Conservation (phyloP, 2,113 vertebrate species). For the Myodes glareolus region DNA sequence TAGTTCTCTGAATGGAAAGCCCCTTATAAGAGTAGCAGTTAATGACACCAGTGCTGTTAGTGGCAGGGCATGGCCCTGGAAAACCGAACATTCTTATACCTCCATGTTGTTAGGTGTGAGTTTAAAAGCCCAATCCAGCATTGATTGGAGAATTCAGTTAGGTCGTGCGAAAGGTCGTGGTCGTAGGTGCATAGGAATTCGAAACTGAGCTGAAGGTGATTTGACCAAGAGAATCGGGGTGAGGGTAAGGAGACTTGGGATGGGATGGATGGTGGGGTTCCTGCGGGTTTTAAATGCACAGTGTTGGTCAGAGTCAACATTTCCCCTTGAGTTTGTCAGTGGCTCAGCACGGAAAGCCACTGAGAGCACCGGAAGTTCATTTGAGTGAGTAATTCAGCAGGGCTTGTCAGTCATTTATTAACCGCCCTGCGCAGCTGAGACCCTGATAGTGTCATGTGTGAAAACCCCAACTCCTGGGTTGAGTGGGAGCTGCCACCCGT, state of each 20-base stretch:
- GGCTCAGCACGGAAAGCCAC: neutral
- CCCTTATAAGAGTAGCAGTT: neutral
- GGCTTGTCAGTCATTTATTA: neutral
- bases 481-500: neutral
- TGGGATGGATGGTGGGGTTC: neutral
- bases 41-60: neutral
- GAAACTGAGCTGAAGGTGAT: neutral
- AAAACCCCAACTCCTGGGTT: neutral
- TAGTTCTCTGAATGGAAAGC: neutral
- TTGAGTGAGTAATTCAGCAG: neutral
- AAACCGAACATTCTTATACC: neutral
- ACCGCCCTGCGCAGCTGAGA: neutral
- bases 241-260: neutral
- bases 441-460: accelerated
- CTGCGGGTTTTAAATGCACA: too few species aligned
- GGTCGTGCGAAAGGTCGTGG: neutral
- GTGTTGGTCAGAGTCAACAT: neutral
- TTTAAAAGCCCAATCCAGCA: neutral
- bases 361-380: neutral
- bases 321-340: neutral
- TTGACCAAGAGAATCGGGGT: neutral
- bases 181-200: neutral
- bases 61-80: neutral
- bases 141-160: neutral
- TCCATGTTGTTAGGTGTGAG: neutral